Evolutionary conservation across 2,888 invertebrate species (phyloP), one percentile per base, ranked within the genome.

Genomic region (Meganola albula): DNA sequence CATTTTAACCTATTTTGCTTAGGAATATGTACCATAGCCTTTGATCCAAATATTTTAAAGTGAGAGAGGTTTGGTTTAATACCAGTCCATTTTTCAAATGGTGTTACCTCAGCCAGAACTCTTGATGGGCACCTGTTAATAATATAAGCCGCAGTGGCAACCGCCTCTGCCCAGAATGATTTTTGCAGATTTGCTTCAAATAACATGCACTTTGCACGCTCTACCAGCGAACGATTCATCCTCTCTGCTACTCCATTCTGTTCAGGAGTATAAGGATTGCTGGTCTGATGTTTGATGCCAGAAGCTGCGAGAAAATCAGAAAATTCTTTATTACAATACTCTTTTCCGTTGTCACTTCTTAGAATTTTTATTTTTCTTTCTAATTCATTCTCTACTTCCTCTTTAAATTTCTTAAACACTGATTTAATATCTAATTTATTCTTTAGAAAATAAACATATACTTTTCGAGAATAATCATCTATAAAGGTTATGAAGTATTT

Each of bases 401-500:
- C 20, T 20, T 20, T 20, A 20, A 20, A 37, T 4, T n/a, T n/a
- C 10, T 36, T 27, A 12, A 40, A 25, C 20, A 24, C 14, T 20
- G n/a, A n/a, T n/a, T 31, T 7, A 40, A 24, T 1, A 24, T 34
- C 10, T 41, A 31, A 37, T 27, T 32, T 37, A 11, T 20, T 7
- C n/a, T 7, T 5, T 7, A 20, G 2, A 12, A 40, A 45, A 23
- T 45, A 45, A 16, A 47, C 10, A 25, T 22, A 39, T 1, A 37
- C 24, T 44, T 45, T 52, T 0, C 48, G 27, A 18, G 37, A 45
- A 12, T 37, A 25, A 22, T 50, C 48, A 21, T 54, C 50, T 0
- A 50, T 24, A 24, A 51, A 49, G 3, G 49, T n/a, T 2, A 51
- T 1, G 23, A 42, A 51, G 20, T 53, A 54, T 24, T 27, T 43